Base-by-base conservation (phyloP, 2,113 vertebrate genomes). In the Odocoileus hemionus region DNA sequence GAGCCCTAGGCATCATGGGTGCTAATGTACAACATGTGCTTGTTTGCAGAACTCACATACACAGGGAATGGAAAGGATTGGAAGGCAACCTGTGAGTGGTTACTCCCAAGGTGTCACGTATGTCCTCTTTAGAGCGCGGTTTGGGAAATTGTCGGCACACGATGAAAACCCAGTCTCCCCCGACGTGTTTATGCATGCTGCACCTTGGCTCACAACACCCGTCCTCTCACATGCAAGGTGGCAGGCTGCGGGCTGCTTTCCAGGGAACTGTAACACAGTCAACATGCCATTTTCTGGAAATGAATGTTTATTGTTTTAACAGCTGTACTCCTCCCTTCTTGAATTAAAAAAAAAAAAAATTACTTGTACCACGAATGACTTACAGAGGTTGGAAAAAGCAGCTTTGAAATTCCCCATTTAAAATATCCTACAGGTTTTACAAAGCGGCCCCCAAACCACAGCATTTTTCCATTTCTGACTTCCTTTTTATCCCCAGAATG, bases 221-320 rank as follows among this genome's bases (percentile, higher is more conserved):
- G 0, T 89, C 83, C 52, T 84, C 39, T 91, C 23, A 85, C 96
- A 98, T 87, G 70, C 52, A 95, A 94, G 61, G 94, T 67, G 67
- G 94, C 97, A 97, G 98, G 21, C 64, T 23, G 89, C 28, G 93
- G 97, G 90, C 93, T 93, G 19, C 87, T 80, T 95, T 89, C 97
- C 98, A 98, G 89, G 83, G 82, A 7, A 43, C 54, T 93, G 9
- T 97, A 95, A 95, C 80, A 45, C 50, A 96, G 91, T 89, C 95
- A 97, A 45, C 54, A 61, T 95, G 91, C 45, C 52, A 2, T 90
- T 95, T 97, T 97, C 84, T 89, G 70, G 83, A 54, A 94, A 80
- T 39, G 74, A 64, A 19, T 89, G 96, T 95, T 94, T 96, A 97
- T 97, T 97, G 92, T 96, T 95, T 97, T 86, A 96, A 97, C 97